These are phyloP conservation scores for Melanchra persicariae DNA, from an alignment of 2,888 invertebrate genomes.

Conservation along the genomic window DNA sequence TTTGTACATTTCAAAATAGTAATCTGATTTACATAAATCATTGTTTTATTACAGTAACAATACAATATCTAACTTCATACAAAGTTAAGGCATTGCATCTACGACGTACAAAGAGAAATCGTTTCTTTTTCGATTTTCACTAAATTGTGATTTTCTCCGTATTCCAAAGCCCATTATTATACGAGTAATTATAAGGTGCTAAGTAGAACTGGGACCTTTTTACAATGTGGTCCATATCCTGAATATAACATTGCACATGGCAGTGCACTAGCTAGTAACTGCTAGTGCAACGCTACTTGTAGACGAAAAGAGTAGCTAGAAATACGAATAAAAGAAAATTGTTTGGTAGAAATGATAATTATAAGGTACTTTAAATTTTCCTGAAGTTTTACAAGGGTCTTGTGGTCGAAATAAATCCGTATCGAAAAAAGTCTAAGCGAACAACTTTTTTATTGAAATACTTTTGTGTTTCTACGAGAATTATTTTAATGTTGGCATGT, in stretches of 20 bases:
- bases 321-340: not conserved
- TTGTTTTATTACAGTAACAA: too few species aligned
- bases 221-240: not conserved
- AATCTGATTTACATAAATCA: too few species aligned
- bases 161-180: too few species aligned
- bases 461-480: constrained; percentile 4
- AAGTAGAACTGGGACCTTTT: not conserved
- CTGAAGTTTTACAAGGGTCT: not conserved
- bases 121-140: too few species aligned
- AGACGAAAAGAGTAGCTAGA: not conserved
- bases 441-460: constrained; percentile 16
- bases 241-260: not conserved
- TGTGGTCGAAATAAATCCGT: not conserved
- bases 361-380: not conserved
- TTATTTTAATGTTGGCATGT: not conserved
- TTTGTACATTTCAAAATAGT: too few species aligned
- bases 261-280: not conserved
- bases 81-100: too few species aligned
- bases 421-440: not conserved
- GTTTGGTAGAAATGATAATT: not conserved
- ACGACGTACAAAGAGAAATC: too few species aligned
- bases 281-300: not conserved
- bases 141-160: too few species aligned
- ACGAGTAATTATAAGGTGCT: not conserved
- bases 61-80: too few species aligned